Percentiles rank a stretch among this genome's conserved stretches.
phyloP scores from a whole-genome alignment of 2,888 invertebrate genomes.

The Xanthorhoe designata region DNA sequence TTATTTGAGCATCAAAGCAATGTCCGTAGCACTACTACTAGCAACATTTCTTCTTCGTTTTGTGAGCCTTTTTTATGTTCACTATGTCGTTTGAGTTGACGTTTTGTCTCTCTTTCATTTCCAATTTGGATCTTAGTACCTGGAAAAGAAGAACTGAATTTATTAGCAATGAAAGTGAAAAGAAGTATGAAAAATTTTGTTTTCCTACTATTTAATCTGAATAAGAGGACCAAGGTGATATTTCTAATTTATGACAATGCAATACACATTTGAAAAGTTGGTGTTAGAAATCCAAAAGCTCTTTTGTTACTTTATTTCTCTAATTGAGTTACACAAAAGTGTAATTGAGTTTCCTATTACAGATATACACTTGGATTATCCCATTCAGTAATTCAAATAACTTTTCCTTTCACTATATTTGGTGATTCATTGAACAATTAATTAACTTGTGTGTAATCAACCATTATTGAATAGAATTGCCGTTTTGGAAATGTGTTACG shows the following conservation, averaged over 20 bases:
- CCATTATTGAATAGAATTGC: too few species aligned
- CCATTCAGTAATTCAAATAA: background rate
- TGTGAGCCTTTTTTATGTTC: slow-evolving; percentile 88
- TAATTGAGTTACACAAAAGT: too few species aligned
- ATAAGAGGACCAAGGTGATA: too few species aligned
- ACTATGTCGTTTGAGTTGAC: slow-evolving; percentile 89
- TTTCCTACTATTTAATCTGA: too few species aligned
- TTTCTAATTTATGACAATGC: too few species aligned
- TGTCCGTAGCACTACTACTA: slow-evolving; percentile 80
- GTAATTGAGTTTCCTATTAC: too few species aligned
- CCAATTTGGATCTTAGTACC: slow-evolving; percentile 94
- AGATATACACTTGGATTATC: background rate
- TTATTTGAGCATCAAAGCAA: slow-evolving; percentile 81
- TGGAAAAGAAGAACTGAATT: slow-evolving; percentile 80
- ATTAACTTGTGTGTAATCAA: background rate
- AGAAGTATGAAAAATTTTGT: background rate
- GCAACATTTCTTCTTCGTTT: slow-evolving; percentile 87
- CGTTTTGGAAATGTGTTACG: too few species aligned
- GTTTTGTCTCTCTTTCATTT: slow-evolving; percentile 90
- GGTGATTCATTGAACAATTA: background rate
- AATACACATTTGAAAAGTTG: too few species aligned
- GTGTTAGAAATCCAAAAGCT: too few species aligned
- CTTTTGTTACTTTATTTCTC: too few species aligned
- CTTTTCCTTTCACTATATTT: background rate
- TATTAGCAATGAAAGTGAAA: background rate